Conservation (phyloP, 2,888 invertebrate species). For the Conops quadrifasciatus region DNA sequence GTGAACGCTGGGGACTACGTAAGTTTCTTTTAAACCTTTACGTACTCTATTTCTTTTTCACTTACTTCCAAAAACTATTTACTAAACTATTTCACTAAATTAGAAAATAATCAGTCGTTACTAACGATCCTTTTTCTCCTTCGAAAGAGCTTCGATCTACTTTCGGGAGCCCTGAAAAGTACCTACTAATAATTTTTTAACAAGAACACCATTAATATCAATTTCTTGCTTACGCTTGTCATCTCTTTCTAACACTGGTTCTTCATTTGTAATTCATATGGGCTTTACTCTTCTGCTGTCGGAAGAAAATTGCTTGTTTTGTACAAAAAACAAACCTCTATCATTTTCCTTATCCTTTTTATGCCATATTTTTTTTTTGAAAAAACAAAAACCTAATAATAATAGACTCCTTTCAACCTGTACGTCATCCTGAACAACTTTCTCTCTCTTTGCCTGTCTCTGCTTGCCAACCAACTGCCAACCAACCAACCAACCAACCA, state of each 20-base stretch:
- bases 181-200: background rate
- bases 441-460: constrained; percentile 38
- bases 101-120: background rate
- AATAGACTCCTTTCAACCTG: constrained; percentile 8
- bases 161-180: background rate
- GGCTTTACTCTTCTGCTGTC: background rate
- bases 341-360: background rate
- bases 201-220: background rate
- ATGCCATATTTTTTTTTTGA: background rate
- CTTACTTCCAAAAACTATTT: background rate
- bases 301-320: background rate
- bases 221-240: constrained; percentile 26
- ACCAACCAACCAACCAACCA: constrained; percentile 38
- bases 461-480: constrained; percentile 15
- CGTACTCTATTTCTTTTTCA: constrained; percentile 25
- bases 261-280: constrained; percentile 6
- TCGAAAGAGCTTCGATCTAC: background rate
- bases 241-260: constrained; percentile 27
- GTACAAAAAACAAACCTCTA: background rate
- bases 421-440: constrained; percentile 15
- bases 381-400: constrained; percentile 9
- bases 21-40: constrained; percentile 49
- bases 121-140: background rate
- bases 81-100: background rate
- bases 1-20: constrained; percentile 82